These are phyloP conservation scores for Andrena hattorfiana DNA, from an alignment of 2,888 invertebrate genomes.

Conservation along the genomic window DNA sequence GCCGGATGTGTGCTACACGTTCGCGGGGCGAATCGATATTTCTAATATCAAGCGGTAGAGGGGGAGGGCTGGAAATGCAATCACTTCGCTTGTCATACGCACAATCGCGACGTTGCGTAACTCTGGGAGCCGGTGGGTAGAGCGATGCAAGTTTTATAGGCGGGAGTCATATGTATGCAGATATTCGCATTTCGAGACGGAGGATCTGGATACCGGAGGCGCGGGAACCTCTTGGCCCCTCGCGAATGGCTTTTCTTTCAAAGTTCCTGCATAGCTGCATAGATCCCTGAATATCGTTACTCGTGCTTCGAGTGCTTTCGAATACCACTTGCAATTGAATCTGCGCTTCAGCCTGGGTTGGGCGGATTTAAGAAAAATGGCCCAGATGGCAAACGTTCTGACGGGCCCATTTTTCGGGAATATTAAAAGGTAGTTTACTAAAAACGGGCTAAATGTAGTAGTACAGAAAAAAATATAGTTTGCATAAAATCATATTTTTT, in stretches of 20 bases:
- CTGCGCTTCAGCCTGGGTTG: too few relatives aligned
- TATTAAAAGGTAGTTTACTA: too few relatives aligned
- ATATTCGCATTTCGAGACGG: conserved; percentile 45
- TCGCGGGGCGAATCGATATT: conserved; percentile 73
- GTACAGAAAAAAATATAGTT: too few relatives aligned
- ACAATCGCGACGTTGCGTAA: conserved; percentile 64
- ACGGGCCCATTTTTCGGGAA: too few relatives aligned
- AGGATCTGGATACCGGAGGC: conserved; percentile 20
- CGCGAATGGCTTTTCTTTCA: conserved; percentile 59
- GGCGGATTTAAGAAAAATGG: too few relatives aligned
- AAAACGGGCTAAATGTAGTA: too few relatives aligned
- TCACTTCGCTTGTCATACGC: conserved; percentile 51
- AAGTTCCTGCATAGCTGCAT: conserved; percentile 23
- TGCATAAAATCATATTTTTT: too few relatives aligned
- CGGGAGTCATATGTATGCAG: conserved; percentile 70
- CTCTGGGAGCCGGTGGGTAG: conserved; percentile 20
- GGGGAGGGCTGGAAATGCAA: conserved; percentile 26
- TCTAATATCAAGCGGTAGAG: conserved; percentile 64
- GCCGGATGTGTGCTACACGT: conserved; percentile 16
- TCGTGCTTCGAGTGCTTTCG: too few relatives aligned
- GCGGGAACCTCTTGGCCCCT: conserved; percentile 19
- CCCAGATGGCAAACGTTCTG: too few relatives aligned
- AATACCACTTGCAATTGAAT: too few relatives aligned
- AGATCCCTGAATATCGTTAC: too few relatives aligned
- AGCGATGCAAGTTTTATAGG: conserved; percentile 23